phyloP scores from a whole-genome alignment of 2,797 vertebrate genomes.

The Smutsia temminckii region DNA sequence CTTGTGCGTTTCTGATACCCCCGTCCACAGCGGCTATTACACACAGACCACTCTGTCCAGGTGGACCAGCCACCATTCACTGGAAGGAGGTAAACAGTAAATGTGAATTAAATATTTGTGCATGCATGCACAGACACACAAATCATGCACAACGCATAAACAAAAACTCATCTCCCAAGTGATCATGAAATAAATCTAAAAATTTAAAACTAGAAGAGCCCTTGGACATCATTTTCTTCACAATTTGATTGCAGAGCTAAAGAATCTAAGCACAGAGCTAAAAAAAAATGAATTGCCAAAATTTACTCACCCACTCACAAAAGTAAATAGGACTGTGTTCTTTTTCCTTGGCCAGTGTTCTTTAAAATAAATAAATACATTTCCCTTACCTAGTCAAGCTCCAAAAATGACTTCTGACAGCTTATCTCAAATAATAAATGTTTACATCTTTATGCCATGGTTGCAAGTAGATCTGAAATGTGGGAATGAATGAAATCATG shows the following conservation, averaged over 20 bases:
- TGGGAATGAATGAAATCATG: constrained; percentile 10
- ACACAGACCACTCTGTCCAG: constrained; percentile 98
- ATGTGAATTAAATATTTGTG: background rate
- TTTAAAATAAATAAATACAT: background rate
- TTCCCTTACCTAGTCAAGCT: background rate
- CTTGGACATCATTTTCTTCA: background rate
- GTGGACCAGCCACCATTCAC: constrained; percentile 99
- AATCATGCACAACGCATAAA: background rate
- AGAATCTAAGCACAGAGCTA: background rate
- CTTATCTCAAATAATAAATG: constrained; percentile 52
- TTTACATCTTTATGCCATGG: background rate
- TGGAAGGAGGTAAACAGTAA: constrained; percentile 75
- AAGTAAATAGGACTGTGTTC: background rate
- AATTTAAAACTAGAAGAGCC: background rate
- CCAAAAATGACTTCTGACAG: constrained; percentile 41
- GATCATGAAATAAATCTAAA: background rate
- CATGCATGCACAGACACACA: background rate
- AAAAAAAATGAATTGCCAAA: background rate
- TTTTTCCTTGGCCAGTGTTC: background rate
- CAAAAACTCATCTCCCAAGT: background rate
- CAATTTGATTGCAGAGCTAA: background rate
- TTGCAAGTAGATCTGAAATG: background rate
- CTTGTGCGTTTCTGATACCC: constrained; percentile 97
- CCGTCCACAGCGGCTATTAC: constrained; percentile 95
- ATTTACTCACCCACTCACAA: background rate